phyloP scores from a whole-genome alignment of 2,888 invertebrate species.

The Agrenia bidenticulata region DNA sequence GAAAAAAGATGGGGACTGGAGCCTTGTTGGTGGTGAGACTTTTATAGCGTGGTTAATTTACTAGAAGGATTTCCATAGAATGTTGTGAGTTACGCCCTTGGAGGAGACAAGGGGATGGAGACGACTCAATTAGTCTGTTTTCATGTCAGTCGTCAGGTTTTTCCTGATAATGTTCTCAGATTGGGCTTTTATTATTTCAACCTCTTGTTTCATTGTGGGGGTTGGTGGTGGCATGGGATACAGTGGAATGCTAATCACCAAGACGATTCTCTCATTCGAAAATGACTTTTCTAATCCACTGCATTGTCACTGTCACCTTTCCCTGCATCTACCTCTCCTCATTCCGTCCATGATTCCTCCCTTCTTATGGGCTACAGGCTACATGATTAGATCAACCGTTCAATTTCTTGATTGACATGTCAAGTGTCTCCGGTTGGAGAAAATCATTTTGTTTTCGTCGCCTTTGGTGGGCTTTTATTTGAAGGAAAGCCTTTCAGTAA shows the following conservation, averaged over 20 bases:
- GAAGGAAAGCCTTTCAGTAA: not conserved
- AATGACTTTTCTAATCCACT: conserved; percentile 3
- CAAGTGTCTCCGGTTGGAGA: conserved; percentile 11
- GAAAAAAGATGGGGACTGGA: no score
- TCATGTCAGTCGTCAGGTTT: conserved; percentile 25
- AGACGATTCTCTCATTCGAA: not conserved
- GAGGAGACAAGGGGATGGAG: conserved; percentile 11
- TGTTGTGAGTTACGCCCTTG: conserved; percentile 15
- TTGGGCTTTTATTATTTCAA: not conserved
- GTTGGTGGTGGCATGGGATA: no score
- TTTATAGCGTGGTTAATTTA: no score
- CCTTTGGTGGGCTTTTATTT: conserved; percentile 10
- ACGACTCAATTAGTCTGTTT: conserved; percentile 34
- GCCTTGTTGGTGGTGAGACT: no score
- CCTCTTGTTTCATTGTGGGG: not conserved
- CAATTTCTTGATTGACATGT: conserved; percentile 9
- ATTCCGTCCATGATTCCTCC: not conserved
- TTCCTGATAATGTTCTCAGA: conserved; percentile 7
- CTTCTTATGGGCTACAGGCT: conserved; percentile 3
- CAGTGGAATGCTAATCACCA: no score
- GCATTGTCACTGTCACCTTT: conserved; percentile 3
- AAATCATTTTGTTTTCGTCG: conserved; percentile 12
- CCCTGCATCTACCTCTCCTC: not conserved
- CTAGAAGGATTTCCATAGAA: no score
- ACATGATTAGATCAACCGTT: not conserved